Evolutionary conservation across 2,113 vertebrate genomes (phyloP).

Genomic region (Elachura formosa): DNA sequence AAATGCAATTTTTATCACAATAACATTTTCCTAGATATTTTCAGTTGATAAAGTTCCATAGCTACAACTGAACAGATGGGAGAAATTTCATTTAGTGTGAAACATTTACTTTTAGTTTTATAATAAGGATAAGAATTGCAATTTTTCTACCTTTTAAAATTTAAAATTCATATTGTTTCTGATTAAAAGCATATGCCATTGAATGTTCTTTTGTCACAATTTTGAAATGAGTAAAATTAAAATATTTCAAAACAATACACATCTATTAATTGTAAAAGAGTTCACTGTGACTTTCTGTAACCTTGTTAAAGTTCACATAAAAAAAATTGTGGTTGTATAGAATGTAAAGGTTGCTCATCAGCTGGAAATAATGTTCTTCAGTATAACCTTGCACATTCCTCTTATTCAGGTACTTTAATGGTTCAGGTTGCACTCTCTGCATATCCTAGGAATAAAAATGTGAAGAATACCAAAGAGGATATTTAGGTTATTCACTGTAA

Average conservation of each 20-base stretch:
- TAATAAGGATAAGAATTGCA: not conserved
- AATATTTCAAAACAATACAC: not conserved
- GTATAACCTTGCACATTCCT: not conserved
- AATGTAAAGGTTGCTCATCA: not conserved
- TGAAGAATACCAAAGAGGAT: not conserved
- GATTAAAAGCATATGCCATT: not conserved
- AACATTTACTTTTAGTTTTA: not conserved
- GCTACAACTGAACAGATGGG: not conserved
- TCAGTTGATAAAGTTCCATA: not conserved
- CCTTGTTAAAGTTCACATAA: not conserved
- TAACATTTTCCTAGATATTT: not conserved
- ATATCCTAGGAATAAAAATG: not conserved
- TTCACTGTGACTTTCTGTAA: not conserved
- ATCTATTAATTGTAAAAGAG: not conserved
- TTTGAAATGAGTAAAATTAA: not conserved
- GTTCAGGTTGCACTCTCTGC: not conserved
- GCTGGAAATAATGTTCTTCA: not conserved
- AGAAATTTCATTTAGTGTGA: not conserved
- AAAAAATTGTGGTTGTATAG: not conserved
- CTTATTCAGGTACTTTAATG: not conserved
- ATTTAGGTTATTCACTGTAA: not conserved
- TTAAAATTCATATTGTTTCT: not conserved
- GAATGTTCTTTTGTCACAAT: not conserved
- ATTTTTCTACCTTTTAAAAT: not conserved
- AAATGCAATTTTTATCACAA: not conserved